Evolutionary conservation across 53 echinoderm and acorn worm genomes (phyloP).

Genomic region (Mesocentrotus franciscanus): DNA sequence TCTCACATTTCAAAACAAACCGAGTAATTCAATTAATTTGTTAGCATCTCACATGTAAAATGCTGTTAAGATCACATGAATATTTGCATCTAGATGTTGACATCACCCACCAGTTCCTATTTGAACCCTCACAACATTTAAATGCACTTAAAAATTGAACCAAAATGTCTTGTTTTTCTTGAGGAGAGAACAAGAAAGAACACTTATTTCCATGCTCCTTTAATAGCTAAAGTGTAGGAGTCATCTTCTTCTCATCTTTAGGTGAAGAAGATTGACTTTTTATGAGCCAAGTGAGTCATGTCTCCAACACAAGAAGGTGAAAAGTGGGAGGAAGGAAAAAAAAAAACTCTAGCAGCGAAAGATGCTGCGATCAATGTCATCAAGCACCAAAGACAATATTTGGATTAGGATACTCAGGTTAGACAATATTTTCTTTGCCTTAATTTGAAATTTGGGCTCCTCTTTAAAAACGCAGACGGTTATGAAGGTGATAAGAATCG

Average conservation of each 20-base stretch:
- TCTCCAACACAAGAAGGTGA: background rate
- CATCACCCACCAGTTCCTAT: background rate
- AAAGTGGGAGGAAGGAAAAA: background rate
- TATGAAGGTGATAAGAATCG: slow-evolving; percentile 64
- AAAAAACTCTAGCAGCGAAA: background rate
- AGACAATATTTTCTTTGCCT: slow-evolving; percentile 58
- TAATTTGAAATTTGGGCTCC: slow-evolving; percentile 42
- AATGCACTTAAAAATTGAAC: background rate
- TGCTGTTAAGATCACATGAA: background rate
- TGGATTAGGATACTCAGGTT: slow-evolving; percentile 19
- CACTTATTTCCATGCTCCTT: background rate
- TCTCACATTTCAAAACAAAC: background rate
- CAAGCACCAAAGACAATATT: slow-evolving; percentile 52
- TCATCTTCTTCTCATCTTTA: background rate
- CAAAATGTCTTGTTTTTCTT: background rate
- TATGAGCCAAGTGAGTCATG: slow-evolving; percentile 37
- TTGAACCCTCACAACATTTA: background rate
- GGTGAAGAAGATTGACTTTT: background rate
- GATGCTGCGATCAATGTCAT: slow-evolving; percentile 35
- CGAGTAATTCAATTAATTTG: background rate
- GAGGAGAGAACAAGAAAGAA: background rate
- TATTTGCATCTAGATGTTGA: background rate
- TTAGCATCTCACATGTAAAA: background rate
- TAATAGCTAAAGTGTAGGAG: background rate
- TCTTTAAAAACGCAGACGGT: slow-evolving; percentile 41